phyloP scores from a whole-genome alignment of 2,888 invertebrate genomes.

The Dendrolimus houi region DNA sequence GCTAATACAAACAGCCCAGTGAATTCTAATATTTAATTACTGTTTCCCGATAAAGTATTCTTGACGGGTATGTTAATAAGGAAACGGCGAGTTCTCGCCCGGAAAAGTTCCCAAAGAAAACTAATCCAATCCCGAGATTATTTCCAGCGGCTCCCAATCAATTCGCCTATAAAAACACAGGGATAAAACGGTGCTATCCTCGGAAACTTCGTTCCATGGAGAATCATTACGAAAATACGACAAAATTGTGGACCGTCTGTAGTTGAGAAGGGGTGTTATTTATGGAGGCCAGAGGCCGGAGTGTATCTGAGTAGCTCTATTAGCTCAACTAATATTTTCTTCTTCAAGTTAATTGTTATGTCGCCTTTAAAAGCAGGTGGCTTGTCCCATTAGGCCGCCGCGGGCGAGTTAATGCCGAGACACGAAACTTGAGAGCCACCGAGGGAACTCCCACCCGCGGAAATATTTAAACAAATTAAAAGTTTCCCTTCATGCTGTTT shows the following conservation, averaged over 20 bases:
- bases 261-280: conserved; percentile 62
- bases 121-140: conserved; percentile 59
- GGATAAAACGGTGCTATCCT: conserved; percentile 41
- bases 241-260: conserved; percentile 55
- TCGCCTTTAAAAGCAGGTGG: conserved; percentile 72
- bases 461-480: conserved; percentile 75
- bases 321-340: conserved; percentile 73
- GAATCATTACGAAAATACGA: conserved; percentile 68
- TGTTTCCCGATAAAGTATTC: conserved; percentile 37
- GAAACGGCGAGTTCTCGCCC: conserved; percentile 29
- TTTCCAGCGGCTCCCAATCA: conserved; percentile 60
- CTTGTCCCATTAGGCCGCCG: conserved; percentile 62
- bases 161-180: conserved; percentile 61
- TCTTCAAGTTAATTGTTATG: conserved; percentile 72
- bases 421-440: conserved; percentile 56
- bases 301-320: conserved; percentile 68
- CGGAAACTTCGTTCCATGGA: conserved; percentile 42
- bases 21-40: conserved; percentile 39
- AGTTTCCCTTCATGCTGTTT: conserved; percentile 63
- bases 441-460: conserved; percentile 43
- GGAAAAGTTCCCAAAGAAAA: conserved; percentile 49
- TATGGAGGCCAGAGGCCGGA: conserved; percentile 57
- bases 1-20: conserved; percentile 17
- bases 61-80: conserved; percentile 48
- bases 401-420: conserved; percentile 51